Evolutionary conservation across 2,888 invertebrate genomes (phyloP), one percentile per base, ranked within the genome.

Genomic region (Calephelis perditalis): DNA sequence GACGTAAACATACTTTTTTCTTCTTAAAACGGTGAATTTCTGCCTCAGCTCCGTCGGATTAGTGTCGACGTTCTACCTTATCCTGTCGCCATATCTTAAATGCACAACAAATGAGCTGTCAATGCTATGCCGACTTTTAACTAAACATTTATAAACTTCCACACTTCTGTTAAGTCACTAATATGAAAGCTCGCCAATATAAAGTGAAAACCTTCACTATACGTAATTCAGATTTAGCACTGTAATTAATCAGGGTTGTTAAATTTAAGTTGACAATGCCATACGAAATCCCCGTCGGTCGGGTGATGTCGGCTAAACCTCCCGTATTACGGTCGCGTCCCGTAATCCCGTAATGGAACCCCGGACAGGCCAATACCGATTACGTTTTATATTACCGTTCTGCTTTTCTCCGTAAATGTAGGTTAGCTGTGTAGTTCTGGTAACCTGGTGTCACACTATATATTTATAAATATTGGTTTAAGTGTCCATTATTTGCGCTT

Each of bases 291-390:
- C 37, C 40, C 58, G 43, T 11, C 43, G 49, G 43, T 11, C 8
- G 47, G 56, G 35, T 55, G 64, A 36, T 57, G n/a, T 55, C 26
- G 52, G 52, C 52, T n/a, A 36, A 44, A 58, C 26, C 58, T 62
- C 54, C 52, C 58, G 58, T 62, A 62, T 60, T 60, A 63, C 65
- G 57, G 62, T 36, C 63, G 56, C 60, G 73, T 68, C 61, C 68
- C 67, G 63, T 74, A 74, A 75, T 75, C 75, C 68, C 69, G 71
- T 75, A 73, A 76, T 72, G 69, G 72, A 56, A 56, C 65, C 65
- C 58, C 68, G 64, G 69, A 66, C 60, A 69, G 65, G 63, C 68
- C 72, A 68, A 67, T 70, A 67, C 67, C 67, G 71, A 74, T 74
- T 71, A 72, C 71, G 67, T 69, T 67, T 63, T 65, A 68, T 70